Conservation (phyloP, 1,140 invertebrate species). For the Leptinotarsa texana region DNA sequence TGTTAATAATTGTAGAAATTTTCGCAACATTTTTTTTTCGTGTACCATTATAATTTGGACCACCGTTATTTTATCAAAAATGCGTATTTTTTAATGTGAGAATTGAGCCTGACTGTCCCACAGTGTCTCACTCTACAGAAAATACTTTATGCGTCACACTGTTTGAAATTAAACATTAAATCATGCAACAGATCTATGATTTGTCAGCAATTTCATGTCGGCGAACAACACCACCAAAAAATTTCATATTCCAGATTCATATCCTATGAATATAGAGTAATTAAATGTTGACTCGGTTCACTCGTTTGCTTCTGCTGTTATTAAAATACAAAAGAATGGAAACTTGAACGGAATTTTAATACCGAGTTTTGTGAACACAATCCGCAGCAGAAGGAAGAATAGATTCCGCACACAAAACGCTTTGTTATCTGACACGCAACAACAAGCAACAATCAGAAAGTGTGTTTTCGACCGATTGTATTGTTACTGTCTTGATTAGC, state of each 20-base stretch:
- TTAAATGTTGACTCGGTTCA: background rate
- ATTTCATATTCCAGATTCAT: background rate
- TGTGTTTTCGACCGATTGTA: background rate
- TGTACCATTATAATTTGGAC: too few relatives aligned
- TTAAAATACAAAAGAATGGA: background rate
- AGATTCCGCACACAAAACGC: background rate
- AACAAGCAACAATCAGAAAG: background rate
- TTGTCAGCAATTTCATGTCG: too few relatives aligned
- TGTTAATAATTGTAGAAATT: too few relatives aligned
- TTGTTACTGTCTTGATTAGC: background rate
- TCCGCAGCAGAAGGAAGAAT: background rate
- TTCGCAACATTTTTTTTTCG: too few relatives aligned
- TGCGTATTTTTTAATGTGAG: too few relatives aligned
- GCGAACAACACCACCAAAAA: too few relatives aligned
- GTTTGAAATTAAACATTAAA: too few relatives aligned
- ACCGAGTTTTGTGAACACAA: background rate
- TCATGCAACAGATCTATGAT: too few relatives aligned
- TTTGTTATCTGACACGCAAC: background rate
- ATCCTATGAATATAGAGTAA: slow-evolving; percentile 3
- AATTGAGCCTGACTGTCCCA: too few relatives aligned
- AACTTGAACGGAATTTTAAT: slow-evolving; percentile 1
- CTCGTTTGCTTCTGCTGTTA: background rate
- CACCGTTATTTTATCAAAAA: too few relatives aligned
- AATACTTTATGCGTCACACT: too few relatives aligned
- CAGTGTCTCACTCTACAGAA: too few relatives aligned